A percentile compares a stretch with the other conserved stretches of the same genome.
Evolutionary conservation across 1,140 invertebrate genomes (phyloP).

Genomic region (Metopolophium dirhodum): DNA sequence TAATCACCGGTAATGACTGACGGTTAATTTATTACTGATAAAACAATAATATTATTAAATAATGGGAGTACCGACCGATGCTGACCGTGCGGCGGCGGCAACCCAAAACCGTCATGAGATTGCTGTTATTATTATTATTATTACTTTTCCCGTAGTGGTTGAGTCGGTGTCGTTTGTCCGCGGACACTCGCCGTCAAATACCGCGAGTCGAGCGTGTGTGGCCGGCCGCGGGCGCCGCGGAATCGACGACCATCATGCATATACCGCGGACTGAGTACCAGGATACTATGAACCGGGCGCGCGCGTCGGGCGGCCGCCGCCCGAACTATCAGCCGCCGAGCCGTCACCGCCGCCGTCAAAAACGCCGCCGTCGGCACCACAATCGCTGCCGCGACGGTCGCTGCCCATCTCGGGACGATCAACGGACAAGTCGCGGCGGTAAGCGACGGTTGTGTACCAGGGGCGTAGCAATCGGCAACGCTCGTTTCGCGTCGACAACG

Average conservation of each 20-base stretch:
- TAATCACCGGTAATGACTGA: background rate
- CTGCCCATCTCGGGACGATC: background rate
- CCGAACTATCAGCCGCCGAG: background rate
- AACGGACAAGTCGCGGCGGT: slow-evolving; percentile 27
- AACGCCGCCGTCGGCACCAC: background rate
- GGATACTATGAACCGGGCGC: background rate
- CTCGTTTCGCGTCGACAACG: background rate
- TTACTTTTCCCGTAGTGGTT: background rate
- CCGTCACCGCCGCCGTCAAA: background rate
- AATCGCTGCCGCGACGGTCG: background rate
- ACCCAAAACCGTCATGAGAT: background rate
- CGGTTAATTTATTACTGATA: background rate
- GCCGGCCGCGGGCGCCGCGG: slow-evolving; percentile 47
- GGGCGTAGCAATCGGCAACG: background rate
- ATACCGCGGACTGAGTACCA: slow-evolving; percentile 49
- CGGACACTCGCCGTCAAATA: background rate
- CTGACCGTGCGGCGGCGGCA: background rate
- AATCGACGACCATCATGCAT: slow-evolving; percentile 54
- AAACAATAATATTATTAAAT: too few species aligned
- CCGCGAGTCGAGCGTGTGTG: slow-evolving; percentile 11
- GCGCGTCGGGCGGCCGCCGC: background rate
- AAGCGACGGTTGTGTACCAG: slow-evolving; percentile 43
- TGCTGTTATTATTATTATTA: background rate
- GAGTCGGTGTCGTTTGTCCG: background rate
- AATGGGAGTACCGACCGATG: background rate